These are phyloP conservation scores for Heliothis virescens DNA, from an alignment of 1,140 invertebrate genomes.

Conservation along the genomic window DNA sequence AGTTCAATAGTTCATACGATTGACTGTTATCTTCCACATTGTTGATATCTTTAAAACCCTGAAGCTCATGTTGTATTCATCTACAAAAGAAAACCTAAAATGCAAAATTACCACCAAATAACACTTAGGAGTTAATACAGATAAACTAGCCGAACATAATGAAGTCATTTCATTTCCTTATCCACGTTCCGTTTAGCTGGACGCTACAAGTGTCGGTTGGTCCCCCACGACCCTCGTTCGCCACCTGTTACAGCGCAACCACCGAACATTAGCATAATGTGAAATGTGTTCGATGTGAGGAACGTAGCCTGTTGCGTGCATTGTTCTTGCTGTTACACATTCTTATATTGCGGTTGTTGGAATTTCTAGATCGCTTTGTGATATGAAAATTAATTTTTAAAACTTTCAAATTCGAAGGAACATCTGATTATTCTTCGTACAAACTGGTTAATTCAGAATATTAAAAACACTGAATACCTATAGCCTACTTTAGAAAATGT, in stretches of 20 bases:
- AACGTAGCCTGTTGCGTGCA: constrained; percentile 36
- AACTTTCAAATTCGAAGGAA: background rate
- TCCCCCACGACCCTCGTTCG: constrained; percentile 58
- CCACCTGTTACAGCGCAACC: constrained; percentile 73
- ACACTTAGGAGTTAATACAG: background rate
- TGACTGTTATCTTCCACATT: background rate
- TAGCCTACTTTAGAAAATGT: no score
- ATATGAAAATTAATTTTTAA: background rate
- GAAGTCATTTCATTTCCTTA: constrained; percentile 49
- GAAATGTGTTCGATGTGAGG: constrained; percentile 32
- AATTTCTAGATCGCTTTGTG: constrained; percentile 17
- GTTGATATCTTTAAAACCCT: no score
- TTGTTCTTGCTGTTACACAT: constrained; percentile 29
- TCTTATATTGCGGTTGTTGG: background rate
- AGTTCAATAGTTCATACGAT: background rate
- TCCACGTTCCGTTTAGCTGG: constrained; percentile 39
- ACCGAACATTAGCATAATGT: constrained; percentile 46
- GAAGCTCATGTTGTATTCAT: background rate
- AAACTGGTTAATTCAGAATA: no score
- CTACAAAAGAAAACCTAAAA: background rate
- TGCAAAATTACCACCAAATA: constrained; percentile 1
- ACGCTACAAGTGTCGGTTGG: constrained; percentile 72
- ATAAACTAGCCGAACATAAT: constrained; percentile 41
- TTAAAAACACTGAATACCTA: no score
- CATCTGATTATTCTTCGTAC: no score